Conservation (phyloP, 2,888 invertebrate genomes). For the Branchipolynoe longqiensis region DNA sequence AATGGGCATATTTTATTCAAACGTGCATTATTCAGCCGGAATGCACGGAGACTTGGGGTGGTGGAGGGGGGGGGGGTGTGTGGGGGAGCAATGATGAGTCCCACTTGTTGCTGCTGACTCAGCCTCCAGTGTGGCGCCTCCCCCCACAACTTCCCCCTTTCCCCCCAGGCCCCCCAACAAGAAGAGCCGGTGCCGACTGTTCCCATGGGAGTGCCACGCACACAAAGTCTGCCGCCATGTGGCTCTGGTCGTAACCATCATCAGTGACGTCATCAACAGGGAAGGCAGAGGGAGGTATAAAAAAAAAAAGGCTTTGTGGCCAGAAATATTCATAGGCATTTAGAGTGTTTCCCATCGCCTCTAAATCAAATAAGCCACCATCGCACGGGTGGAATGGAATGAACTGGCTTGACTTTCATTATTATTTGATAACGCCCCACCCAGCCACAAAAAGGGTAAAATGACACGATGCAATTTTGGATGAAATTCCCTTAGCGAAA, state of each 20-base stretch:
- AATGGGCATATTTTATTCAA: neutral
- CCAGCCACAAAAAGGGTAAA: too few relatives aligned
- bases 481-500: neutral
- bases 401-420: neutral
- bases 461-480: neutral
- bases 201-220: neutral
- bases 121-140: neutral
- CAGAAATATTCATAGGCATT: slow-evolving; percentile 48
- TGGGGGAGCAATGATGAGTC: too few relatives aligned
- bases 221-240: neutral
- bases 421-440: slow-evolving; percentile 33
- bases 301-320: slow-evolving; percentile 18
- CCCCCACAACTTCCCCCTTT: neutral
- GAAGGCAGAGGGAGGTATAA: too few relatives aligned
- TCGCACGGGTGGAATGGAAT: neutral
- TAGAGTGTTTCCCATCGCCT: slow-evolving; percentile 28
- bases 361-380: slow-evolving; percentile 34
- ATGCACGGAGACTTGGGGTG: neutral
- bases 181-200: neutral
- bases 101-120: slow-evolving; percentile 35
- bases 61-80: too few relatives aligned
- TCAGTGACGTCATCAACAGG: slow-evolving; percentile 26
- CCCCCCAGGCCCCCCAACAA: neutral
- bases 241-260: neutral
- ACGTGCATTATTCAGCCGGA: neutral